Base-by-base conservation (phyloP, 2,113 vertebrate genomes). In the Coptodon bakossiorum region DNA sequence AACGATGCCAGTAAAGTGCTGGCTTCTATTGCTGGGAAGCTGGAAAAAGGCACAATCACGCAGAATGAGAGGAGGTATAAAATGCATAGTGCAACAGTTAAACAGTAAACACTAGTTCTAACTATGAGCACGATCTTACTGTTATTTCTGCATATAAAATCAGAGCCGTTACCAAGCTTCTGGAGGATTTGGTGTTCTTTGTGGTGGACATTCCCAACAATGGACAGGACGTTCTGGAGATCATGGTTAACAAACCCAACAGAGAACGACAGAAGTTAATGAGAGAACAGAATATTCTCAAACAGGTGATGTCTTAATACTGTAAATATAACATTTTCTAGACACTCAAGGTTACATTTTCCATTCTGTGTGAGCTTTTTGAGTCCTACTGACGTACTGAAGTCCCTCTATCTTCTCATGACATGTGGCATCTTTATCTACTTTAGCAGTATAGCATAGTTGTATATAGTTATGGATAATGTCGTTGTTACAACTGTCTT, bases 251-350 rank as follows among this genome's bases (percentile, higher is more conserved):
- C 92, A 99, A 99, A 94, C 98, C 98, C 12, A 99, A 99, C 91
- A 93, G 99, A 68, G 99, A 99, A n/a, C 95, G 99, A 9, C 99
- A 99, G 90, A 99, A 99, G 90, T 97, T 99, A 78, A 99, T 99
- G 99, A 97, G 99, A 48, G 99, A 99, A 68, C 99, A 99, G 96
- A 99, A 99, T 86, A 99, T 99, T 80, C 98, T 99, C 19, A 99
- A 99, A 92, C 99, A 99, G 98, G 99, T 98, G 43, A 52, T 87
- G 29, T 13, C 29, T 71, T 27, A 43, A 31, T 3, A 6, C 16
- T 6, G 1, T 22, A 10, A 56, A 38, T 38, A 12, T n/a, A 80
- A 85, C 27, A 78, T 82, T 82, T 73, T 50, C 12, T 61, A 48
- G 38, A 59, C 76, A 36, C 3, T 68, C 9, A n/a, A 7, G 19